phyloP scores from a whole-genome alignment of 92 coral and sea anemone genomes.

The Heteractis magnifica region DNA sequence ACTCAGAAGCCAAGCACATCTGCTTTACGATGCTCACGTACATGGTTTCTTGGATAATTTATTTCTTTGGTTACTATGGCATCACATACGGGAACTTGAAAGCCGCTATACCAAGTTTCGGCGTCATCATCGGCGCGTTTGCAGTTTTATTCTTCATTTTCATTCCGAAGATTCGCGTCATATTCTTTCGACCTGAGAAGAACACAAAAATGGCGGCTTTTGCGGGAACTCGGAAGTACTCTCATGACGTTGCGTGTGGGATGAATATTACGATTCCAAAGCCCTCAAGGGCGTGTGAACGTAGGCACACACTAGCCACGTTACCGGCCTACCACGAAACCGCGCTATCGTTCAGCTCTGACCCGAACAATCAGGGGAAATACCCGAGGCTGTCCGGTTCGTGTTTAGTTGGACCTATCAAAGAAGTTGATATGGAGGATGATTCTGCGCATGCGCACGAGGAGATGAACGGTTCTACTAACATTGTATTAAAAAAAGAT shows the following conservation, averaged over 20 bases:
- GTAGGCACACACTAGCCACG: slow-evolving; percentile 36
- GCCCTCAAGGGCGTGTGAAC: slow-evolving; percentile 41
- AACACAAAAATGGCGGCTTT: slow-evolving; percentile 84
- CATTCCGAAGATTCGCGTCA: slow-evolving; percentile 78
- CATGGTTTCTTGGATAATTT: slow-evolving; percentile 64
- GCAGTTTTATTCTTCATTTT: slow-evolving; percentile 78
- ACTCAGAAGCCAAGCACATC: slow-evolving; percentile 84
- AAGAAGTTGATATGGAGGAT: neutral
- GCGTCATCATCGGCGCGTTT: slow-evolving; percentile 68
- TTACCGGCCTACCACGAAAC: slow-evolving; percentile 42
- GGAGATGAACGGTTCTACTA: neutral
- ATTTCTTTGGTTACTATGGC: slow-evolving; percentile 63
- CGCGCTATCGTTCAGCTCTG: neutral
- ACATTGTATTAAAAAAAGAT: neutral
- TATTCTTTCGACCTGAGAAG: slow-evolving; percentile 85
- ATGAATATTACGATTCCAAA: slow-evolving; percentile 37
- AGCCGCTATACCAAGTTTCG: slow-evolving; percentile 54
- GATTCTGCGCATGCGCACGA: neutral
- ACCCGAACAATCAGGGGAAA: neutral
- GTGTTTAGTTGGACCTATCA: neutral
- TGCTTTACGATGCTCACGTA: slow-evolving; percentile 75
- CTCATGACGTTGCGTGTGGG: slow-evolving; percentile 69
- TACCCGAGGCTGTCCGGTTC: neutral
- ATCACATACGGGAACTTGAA: slow-evolving; percentile 36
- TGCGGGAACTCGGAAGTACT: slow-evolving; percentile 80